Conservation (phyloP, 2,888 invertebrate species). For the Micoletzkya japonica region DNA sequence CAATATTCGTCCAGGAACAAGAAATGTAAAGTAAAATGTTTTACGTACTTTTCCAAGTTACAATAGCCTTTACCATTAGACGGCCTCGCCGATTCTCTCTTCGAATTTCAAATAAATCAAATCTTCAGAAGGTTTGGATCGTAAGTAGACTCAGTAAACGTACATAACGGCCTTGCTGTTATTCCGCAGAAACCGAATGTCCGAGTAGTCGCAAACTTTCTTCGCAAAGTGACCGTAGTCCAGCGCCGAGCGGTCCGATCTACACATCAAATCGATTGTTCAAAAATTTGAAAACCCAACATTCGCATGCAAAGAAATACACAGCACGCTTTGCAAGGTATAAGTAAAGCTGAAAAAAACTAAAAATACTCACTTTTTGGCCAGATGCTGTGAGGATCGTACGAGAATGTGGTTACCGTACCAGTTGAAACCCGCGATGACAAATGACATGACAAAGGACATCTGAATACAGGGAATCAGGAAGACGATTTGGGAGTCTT, state of each 20-base stretch:
- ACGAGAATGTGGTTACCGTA: constrained; percentile 64
- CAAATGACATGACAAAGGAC: constrained; percentile 61
- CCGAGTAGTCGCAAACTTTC: constrained; percentile 60
- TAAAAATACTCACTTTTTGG: constrained; percentile 46
- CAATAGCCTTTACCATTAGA: neutral
- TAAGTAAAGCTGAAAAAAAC: neutral
- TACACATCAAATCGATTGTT: constrained; percentile 22
- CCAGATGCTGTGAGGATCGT: constrained; percentile 60
- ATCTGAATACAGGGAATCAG: constrained; percentile 49
- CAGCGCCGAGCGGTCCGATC: constrained; percentile 55
- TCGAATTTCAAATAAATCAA: neutral
- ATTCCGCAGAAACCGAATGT: constrained; percentile 52
- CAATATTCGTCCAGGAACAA: neutral
- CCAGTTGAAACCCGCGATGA: constrained; percentile 63
- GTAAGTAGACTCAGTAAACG: constrained; percentile 19
- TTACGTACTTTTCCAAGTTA: neutral
- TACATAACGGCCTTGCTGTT: constrained; percentile 61
- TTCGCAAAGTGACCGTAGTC: constrained; percentile 64
- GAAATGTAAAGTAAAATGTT: neutral
- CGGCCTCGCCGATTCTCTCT: neutral
- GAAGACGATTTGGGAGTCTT: neutral
- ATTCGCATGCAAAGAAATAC: neutral
- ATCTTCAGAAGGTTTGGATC: neutral
- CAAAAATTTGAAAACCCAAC: neutral
- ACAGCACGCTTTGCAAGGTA: neutral